Base-by-base conservation (phyloP, 2,888 invertebrate genomes). In the Luperina nickerlii region DNA sequence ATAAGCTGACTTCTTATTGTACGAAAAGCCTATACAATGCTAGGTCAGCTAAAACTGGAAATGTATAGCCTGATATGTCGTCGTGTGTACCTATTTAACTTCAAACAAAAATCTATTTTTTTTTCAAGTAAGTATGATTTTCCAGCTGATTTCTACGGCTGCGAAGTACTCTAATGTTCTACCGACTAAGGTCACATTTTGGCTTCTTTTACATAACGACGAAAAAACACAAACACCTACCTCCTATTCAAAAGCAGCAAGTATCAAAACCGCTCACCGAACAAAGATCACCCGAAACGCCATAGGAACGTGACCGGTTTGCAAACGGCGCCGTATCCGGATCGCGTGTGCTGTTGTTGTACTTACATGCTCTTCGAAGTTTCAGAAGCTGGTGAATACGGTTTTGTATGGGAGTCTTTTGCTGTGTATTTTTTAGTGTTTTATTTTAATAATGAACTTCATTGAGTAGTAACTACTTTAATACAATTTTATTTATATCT, bases 271-370 rank as follows among this genome's bases (percentile, higher is more conserved):
- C 0, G 9, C 18, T 72, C n/a, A 11, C 1, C 38, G 24, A 54
- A 18, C 70, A 51, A 38, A 70, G 63, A 69, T 77, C 80, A 83
- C 74, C 87, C 77, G 81, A 84, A 90, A 90, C 87, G 90, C 89
- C 88, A 83, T 83, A 77, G 80, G 77, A 80, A 91, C 91, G 91
- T 91, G 91, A 89, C 83, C 78, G 84, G 86, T 79, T 86, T 91
- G 83, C 89, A 89, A 91, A 91, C 91, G 79, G 87, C 82, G 72
- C 66, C 78, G 73, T 68, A 81, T 85, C 63, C 78, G 83, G 82
- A 82, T 87, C 79, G 81, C 89, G 87, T 86, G 88, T 81, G 78
- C 80, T 82, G 69, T 86, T 90, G 91, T 93, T 94, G 78, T 83
- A 73, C 71, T 79, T 74, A 77, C 67, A 76, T 74, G 74, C 18